Evolutionary conservation across 2,113 vertebrate species (phyloP).

Genomic region (Perca flavescens): DNA sequence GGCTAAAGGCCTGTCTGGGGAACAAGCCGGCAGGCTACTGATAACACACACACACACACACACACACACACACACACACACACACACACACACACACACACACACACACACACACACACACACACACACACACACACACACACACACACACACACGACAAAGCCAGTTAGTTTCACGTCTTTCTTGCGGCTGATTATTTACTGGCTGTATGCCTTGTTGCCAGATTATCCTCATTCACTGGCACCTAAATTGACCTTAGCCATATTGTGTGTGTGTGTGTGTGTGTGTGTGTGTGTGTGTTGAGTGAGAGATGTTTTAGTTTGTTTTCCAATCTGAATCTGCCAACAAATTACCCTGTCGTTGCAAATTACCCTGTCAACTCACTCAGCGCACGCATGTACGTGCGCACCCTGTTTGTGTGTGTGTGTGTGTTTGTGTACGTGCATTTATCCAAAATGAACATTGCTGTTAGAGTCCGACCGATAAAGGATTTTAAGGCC

Average conservation of each 20-base stretch:
- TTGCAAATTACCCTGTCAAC: too few species aligned
- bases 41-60: constrained; percentile 26
- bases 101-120: constrained; percentile 15
- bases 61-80: constrained; percentile 18
- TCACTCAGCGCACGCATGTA: too few species aligned
- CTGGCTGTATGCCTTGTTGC: constrained; percentile 33
- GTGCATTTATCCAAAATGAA: too few species aligned
- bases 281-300: not conserved
- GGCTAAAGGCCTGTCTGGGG: constrained; percentile 38
- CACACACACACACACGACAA: constrained; percentile 11
- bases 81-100: constrained; percentile 9
- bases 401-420: too few species aligned
- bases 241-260: constrained; percentile 12
- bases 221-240: constrained; percentile 37
- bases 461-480: too few species aligned
- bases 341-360: too few species aligned
- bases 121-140: constrained; percentile 16
- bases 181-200: constrained; percentile 29
- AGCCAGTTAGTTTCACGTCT: constrained; percentile 4
- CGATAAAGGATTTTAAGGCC: too few species aligned
- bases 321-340: too few species aligned
- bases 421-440: too few species aligned
- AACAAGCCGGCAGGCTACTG: constrained; percentile 31
- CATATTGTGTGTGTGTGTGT: not conserved
- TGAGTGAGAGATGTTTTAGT: too few species aligned